Evolutionary conservation across 30 jellyfish, hydroid and myxozoan genomes (phyloP).

Genomic region (Mastigias papua): DNA sequence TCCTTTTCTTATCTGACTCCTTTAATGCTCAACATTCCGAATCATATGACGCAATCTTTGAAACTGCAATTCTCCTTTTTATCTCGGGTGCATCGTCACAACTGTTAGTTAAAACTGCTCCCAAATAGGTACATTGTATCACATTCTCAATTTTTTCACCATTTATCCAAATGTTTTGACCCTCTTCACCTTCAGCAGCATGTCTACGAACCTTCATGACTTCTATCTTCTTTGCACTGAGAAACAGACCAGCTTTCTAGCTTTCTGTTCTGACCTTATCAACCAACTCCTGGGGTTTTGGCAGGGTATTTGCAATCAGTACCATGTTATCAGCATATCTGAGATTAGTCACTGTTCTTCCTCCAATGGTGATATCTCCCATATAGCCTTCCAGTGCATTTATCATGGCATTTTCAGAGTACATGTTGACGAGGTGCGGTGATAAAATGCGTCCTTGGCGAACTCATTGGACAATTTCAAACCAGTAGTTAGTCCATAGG

Average conservation of each 20-base stretch:
- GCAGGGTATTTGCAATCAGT: conserved; percentile 4
- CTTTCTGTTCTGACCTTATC: conserved; percentile 7
- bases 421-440: too few relatives aligned
- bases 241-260: conserved; percentile 1
- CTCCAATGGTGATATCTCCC: too few relatives aligned
- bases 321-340: neutral
- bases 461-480: too few relatives aligned
- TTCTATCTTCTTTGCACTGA: neutral
- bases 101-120: neutral
- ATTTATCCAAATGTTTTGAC: neutral
- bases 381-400: too few relatives aligned
- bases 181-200: neutral
- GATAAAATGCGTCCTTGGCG: too few relatives aligned
- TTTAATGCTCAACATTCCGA: conserved; percentile 9
- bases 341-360: too few relatives aligned
- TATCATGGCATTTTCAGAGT: too few relatives aligned
- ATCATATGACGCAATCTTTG: conserved; percentile 9
- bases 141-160: conserved; percentile 1
- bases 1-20: conserved; percentile 3
- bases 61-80: neutral
- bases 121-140: neutral
- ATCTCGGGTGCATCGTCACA: neutral
- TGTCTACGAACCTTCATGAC: neutral
- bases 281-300: conserved; percentile 2
- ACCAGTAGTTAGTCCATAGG: too few relatives aligned